Conservation (phyloP, 1,140 invertebrate species). For the Cryptotermes secundus region DNA sequence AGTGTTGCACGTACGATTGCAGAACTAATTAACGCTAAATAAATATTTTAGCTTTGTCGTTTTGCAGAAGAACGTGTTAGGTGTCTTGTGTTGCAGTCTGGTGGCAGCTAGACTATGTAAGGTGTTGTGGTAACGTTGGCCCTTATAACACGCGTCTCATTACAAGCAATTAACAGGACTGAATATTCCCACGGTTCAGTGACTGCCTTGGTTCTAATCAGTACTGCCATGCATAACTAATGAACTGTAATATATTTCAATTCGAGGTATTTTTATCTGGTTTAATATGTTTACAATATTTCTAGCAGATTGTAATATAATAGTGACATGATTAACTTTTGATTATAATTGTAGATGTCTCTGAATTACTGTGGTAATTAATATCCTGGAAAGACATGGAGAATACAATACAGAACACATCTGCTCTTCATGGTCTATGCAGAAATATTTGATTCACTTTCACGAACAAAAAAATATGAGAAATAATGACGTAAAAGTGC, state of each 20-base stretch:
- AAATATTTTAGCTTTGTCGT: too few species aligned
- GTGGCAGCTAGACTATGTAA: background rate
- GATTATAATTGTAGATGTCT: background rate
- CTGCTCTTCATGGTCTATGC: too few species aligned
- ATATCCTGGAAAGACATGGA: too few species aligned
- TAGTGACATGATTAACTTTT: background rate
- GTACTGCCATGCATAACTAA: background rate
- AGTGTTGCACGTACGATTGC: too few species aligned
- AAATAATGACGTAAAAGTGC: too few species aligned
- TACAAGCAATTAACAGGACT: background rate
- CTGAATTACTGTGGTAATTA: background rate
- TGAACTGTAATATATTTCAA: background rate
- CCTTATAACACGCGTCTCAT: background rate
- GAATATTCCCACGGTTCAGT: background rate
- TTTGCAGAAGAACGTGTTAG: too few species aligned
- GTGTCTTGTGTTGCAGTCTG: too few species aligned
- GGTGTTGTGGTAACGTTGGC: background rate
- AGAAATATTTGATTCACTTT: too few species aligned
- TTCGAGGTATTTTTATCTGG: constrained; percentile 7
- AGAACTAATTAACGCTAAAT: too few species aligned
- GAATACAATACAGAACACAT: too few species aligned
- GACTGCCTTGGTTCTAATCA: background rate
- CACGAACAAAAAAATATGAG: too few species aligned
- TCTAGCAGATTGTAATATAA: background rate
- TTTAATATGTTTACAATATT: background rate